Percentiles rank a stretch among this genome's conserved stretches.
Conservation (phyloP, 2,797 vertebrate species). For the Takifugu rubripes region DNA sequence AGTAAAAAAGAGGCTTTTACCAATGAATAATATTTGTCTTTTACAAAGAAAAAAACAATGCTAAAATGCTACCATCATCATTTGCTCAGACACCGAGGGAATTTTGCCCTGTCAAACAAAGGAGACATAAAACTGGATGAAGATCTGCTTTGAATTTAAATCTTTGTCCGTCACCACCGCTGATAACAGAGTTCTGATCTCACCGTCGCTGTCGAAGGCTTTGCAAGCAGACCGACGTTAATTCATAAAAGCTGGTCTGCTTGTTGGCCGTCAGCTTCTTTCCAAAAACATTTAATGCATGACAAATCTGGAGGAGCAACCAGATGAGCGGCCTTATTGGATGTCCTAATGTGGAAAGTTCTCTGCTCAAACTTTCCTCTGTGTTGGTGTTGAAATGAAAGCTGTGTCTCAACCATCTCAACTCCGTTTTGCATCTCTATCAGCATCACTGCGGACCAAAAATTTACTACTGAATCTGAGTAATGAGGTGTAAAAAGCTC, state of each 20-base stretch:
- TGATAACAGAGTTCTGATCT: neutral
- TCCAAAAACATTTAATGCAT: constrained; percentile 25
- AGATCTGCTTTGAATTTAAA: neutral
- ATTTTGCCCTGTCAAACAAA: too few species aligned
- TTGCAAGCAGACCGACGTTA: neutral
- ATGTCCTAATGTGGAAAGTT: neutral
- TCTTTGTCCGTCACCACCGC: neutral
- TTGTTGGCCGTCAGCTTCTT: constrained; percentile 21
- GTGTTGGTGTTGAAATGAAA: constrained; percentile 9
- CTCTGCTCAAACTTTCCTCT: neutral
- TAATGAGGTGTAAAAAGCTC: constrained; percentile 36
- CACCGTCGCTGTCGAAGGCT: neutral
- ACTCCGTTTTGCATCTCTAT: constrained; percentile 33
- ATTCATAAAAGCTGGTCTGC: constrained; percentile 10
- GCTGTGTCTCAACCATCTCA: constrained; percentile 30
- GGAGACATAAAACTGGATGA: too few species aligned
- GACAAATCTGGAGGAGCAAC: constrained; percentile 15
- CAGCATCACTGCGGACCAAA: constrained; percentile 32
- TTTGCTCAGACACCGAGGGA: too few species aligned
- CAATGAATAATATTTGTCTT: too few species aligned
- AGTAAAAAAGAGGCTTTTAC: neutral
- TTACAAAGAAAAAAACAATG: too few species aligned
- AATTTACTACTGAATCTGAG: constrained; percentile 31
- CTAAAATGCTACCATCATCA: too few species aligned
- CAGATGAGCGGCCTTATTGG: neutral